Base-by-base conservation (phyloP, 2,113 vertebrate species). In the Perca schrenkii region DNA sequence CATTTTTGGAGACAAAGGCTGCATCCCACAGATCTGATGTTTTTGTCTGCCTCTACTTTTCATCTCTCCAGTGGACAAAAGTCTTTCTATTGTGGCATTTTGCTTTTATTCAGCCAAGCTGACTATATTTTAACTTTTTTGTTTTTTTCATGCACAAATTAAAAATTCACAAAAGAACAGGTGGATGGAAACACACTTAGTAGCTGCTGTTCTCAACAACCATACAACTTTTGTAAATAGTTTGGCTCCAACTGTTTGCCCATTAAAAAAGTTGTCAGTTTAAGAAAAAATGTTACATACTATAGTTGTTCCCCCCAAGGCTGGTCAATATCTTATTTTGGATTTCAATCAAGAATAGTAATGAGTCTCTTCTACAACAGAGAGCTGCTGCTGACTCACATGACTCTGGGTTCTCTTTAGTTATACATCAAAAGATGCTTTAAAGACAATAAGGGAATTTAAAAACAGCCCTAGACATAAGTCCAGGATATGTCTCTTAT, bases 401-500 rank as follows among this genome's bases (percentile, higher is more conserved):
- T 52, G 52, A 82, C 50, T 61, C 67, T 43, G 47, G 40, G 49
- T 50, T 86, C 56, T 70, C 84, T 80, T 72, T 78, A 66, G 80
- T 80, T 70, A 40, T 60, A 82, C 74, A 79, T 87, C 77, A 86
- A 80, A 89, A 40, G 72, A 61, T 64, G 53, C 46, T 72, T 78
- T 89, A 62, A 78, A 86, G 83, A 50, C 84, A 82, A 14, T 50
- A 49, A 83, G 67, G 47, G 80, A 71, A 56, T 61, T 31, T 28
- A 31, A 71, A 76, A 63, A 43, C 57, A 17, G 5, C 76, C 60
- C 3, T 49, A 74, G 75, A 28, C 28, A 28, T 28, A 28, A 28
- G 28, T 70, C 50, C 72, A 63, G 70, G 52, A 66, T 57, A 58
- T 63, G 74, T 68, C 83, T 80, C 72, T 56, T 75, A 64, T 77